Base-by-base conservation (phyloP, 2,888 invertebrate genomes). In the Cephus pulcher region DNA sequence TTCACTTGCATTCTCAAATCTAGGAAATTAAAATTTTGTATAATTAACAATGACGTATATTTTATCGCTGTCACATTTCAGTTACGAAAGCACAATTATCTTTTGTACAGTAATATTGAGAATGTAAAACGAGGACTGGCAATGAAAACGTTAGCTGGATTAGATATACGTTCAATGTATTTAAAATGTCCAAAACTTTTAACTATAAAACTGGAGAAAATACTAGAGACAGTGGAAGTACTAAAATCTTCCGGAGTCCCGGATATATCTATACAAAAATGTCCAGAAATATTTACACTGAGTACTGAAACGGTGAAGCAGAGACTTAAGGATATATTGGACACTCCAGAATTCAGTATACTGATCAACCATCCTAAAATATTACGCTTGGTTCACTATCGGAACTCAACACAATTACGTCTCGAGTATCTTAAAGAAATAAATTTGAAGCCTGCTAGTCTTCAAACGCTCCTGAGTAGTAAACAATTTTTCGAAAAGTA, bases 291-390 rank as follows among this genome's bases (percentile, higher is more conserved):
- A 1, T 94, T 95, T 75, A 93, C 93, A 4, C 91, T 96, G 85
- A 91, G 93, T 0, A 92, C 95, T 0, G 91, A 93, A 35, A 94
- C 94, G 0, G 93, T 96, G 0, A 86, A 92, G 32, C 88, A 93
- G 69, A 92, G 96, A 11, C 88, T 96, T 1, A 89, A 93, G 0
- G 93, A 94, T 80, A 89, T 96, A 0, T 91, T 92, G 73, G 91
- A 90, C 40, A 91, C 93, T 35, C 94, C 94, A 56, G 95, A 96
- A 85, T 94, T 95, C 81, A 90, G 93, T 85, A 92, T 95, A 0
- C 89, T 96, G 34, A 91, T 92, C 30, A 92, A 93, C 12, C 94
- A 96, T 92, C 94, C 94, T 3, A 92, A 94, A 80, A 93, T 95
- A 81, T 85, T 94, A 9, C 87, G 90, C 33, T 82, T 95, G 32